Evolutionary conservation across 2,113 vertebrate species (phyloP), one percentile per base, ranked within the genome.

Genomic region (Indicator indicator): DNA sequence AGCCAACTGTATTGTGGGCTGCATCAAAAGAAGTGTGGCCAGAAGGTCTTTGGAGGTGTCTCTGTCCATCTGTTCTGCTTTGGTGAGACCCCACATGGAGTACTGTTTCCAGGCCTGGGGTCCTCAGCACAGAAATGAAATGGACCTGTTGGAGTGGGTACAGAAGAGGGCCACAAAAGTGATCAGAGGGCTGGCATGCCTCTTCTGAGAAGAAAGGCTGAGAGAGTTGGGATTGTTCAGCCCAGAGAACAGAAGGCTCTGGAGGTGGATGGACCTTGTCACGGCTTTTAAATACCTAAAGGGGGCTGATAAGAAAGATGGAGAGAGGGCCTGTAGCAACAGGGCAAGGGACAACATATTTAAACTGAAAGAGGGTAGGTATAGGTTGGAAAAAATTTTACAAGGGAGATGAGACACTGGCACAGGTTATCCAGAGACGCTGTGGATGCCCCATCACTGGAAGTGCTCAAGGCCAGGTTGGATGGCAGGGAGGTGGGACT

Each of bases 51-150:
- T 36, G 59, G 50, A 38, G 52, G 36, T 0, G 42, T 59, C 42
- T 18, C 50, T 78, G 10, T 16, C 32, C n/a, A 20, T 44, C 30
- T 50, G 0, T 13, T 26, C 64, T 1, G 2, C 50, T 27, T 50
- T 65, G 4, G 9, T 12, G 50, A 65, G 50, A 65, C 21, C 42
- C 19, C 50, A 52, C 23, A 24, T 24, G 21, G 50, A 52, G 50
- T 52, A 52, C 23, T 52, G 50, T 52, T 21, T 23, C 50, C 58
- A 56, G n/a, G 12, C 59, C 16, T 27, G 50, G 59, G 1, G 58
- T 0, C 33, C 21, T 4, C 20, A 16, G 2, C 8, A 16, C 5
- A 56, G 2, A 26, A 40, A 14, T 1, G 11, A 52, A n/a, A 16
- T 5, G 46, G 64, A 33, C 6, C 42, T 32, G 10, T 6, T 63